Conservation (phyloP, 2,888 invertebrate species). For the Tenthredo distinguenda region DNA sequence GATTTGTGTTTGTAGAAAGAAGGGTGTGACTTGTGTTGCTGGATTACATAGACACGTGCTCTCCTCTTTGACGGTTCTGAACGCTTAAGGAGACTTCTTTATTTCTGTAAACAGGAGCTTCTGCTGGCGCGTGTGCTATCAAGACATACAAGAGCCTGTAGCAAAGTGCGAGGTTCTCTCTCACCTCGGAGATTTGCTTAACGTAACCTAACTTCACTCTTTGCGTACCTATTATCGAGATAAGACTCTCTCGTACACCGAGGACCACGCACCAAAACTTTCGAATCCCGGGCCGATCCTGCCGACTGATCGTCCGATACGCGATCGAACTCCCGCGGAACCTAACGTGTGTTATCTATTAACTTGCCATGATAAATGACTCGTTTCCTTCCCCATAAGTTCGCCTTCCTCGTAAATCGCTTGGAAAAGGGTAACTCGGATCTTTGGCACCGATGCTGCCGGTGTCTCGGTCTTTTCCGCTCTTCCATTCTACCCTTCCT, state of each 20-base stretch:
- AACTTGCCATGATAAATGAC: slow-evolving; percentile 70
- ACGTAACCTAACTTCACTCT: slow-evolving; percentile 48
- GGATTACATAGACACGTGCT: not conserved
- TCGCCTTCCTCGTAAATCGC: slow-evolving; percentile 67
- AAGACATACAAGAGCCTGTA: not conserved
- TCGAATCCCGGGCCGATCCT: slow-evolving; percentile 41
- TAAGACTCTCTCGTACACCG: slow-evolving; percentile 39
- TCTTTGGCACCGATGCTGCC: slow-evolving; percentile 23
- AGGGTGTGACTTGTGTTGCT: not conserved
- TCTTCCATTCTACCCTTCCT: not conserved
- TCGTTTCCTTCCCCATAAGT: slow-evolving; percentile 68
- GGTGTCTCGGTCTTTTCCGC: slow-evolving; percentile 33
- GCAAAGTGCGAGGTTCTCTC: slow-evolving; percentile 1
- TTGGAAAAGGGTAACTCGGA: slow-evolving; percentile 48
- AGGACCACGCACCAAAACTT: slow-evolving; percentile 47
- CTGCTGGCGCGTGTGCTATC: not conserved
- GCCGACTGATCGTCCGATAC: slow-evolving; percentile 54
- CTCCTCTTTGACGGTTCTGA: not conserved
- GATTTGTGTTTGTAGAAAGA: not conserved
- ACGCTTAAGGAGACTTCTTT: not conserved
- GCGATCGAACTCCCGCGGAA: slow-evolving; percentile 57
- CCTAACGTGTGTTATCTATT: slow-evolving; percentile 71
- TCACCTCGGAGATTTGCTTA: not conserved
- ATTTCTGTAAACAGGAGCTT: not conserved
- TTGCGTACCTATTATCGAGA: slow-evolving; percentile 40